Conservation (phyloP, 2,113 vertebrate genomes). For the Marmota flaviventris region DNA sequence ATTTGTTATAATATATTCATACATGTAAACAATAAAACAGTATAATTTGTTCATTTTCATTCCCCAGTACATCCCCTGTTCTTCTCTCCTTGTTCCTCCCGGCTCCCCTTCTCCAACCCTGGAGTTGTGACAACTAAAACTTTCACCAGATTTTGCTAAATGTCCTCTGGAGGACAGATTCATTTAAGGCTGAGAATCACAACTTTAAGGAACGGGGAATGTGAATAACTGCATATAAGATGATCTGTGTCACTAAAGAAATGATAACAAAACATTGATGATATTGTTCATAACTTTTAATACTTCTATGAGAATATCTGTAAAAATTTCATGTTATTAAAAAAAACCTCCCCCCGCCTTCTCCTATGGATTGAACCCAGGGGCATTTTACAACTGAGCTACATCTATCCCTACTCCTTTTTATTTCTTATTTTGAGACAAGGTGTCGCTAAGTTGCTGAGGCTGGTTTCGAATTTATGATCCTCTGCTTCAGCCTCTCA, state of each 20-base stretch:
- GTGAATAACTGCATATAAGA: not conserved
- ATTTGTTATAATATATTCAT: too few relatives aligned
- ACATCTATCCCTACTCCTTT: too few relatives aligned
- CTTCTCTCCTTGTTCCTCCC: too few relatives aligned
- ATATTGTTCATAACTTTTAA: conserved; percentile 25
- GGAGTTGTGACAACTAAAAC: not conserved
- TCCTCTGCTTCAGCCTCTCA: too few relatives aligned
- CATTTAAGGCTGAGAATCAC: not conserved
- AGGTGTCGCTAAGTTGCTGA: too few relatives aligned
- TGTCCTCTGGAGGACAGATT: not conserved
- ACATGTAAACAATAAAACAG: too few relatives aligned
- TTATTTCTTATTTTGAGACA: too few relatives aligned
- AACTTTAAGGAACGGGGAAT: conserved; percentile 11
- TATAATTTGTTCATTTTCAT: too few relatives aligned
- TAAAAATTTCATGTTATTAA: not conserved
- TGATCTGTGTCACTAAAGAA: conserved; percentile 38
- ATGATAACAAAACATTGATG: not conserved
- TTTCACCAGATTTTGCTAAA: not conserved
- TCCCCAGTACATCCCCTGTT: not conserved
- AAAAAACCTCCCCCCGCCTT: not conserved
- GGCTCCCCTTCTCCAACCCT: too few relatives aligned
- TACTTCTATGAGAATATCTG: conserved; percentile 21
- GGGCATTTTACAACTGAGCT: too few relatives aligned
- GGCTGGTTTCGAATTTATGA: too few relatives aligned
- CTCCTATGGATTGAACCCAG: too few relatives aligned